Conservation (phyloP, 2,888 invertebrate genomes). For the Lasiommata megera region DNA sequence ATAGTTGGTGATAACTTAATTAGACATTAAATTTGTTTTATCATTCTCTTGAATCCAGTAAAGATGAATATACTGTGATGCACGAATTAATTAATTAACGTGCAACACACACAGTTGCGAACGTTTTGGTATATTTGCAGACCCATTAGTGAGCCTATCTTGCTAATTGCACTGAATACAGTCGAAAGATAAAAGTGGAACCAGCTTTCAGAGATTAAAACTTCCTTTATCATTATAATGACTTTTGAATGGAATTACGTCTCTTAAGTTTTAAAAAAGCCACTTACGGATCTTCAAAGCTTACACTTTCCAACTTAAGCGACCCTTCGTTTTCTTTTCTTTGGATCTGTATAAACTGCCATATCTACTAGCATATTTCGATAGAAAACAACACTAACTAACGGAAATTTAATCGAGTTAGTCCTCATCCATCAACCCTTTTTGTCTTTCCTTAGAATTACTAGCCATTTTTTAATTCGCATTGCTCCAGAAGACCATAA, state of each 20-base stretch:
- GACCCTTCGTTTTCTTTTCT: too few relatives aligned
- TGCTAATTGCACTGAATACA: conserved; percentile 10
- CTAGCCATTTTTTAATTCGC: background rate
- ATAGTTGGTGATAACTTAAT: too few relatives aligned
- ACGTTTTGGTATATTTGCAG: conserved; percentile 1
- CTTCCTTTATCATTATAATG: background rate
- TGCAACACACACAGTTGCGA: conserved; percentile 1
- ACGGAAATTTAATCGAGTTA: too few relatives aligned
- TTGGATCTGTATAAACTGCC: too few relatives aligned
- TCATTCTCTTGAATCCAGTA: background rate
- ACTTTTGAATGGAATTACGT: background rate
- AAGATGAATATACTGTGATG: background rate
- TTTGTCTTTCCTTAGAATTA: background rate
- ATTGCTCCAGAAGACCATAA: background rate
- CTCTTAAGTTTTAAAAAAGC: too few relatives aligned
- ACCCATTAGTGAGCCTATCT: conserved; percentile 10
- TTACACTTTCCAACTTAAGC: too few relatives aligned
- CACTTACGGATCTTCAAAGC: too few relatives aligned
- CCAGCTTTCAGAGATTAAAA: background rate
- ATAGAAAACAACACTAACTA: too few relatives aligned
- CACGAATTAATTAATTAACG: conserved; percentile 8
- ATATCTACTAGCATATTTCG: too few relatives aligned
- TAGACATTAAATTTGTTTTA: too few relatives aligned
- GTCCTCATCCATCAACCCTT: too few relatives aligned
- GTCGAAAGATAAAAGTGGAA: background rate